Percentiles rank a stretch among this genome's conserved stretches.
Conservation (phyloP, 2,113 vertebrate species). For the Plecturocebus donacophilus region DNA sequence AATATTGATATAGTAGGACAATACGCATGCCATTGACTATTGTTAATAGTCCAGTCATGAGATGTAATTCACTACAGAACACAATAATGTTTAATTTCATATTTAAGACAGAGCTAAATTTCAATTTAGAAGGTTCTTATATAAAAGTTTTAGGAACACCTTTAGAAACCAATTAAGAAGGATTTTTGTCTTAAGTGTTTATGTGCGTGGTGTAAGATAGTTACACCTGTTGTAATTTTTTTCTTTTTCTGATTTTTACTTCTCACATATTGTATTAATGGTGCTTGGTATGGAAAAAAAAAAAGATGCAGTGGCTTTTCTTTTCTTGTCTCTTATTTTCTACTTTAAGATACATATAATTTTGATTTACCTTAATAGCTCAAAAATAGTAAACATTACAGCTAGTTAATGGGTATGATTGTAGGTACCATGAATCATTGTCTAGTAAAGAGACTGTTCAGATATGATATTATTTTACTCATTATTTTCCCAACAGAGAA, state of each 20-base stretch:
- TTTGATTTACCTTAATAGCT: neutral
- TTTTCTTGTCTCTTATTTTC: neutral
- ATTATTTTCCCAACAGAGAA: neutral
- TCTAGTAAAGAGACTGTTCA: neutral
- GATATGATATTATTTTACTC: neutral
- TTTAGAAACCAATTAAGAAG: slow-evolving; percentile 41
- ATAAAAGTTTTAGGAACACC: slow-evolving; percentile 5
- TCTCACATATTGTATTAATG: neutral
- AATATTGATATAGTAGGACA: neutral
- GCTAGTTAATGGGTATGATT: neutral
- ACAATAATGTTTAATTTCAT: slow-evolving; percentile 19
- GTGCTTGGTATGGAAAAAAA: neutral
- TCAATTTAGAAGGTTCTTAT: slow-evolving; percentile 1
- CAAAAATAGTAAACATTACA: neutral
- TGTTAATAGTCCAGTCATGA: neutral
- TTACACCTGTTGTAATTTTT: slow-evolving; percentile 12
- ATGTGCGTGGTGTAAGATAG: neutral
- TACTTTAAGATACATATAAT: neutral
- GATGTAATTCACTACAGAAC: neutral
- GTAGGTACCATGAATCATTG: neutral
- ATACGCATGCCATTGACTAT: neutral
- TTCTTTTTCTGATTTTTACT: neutral
- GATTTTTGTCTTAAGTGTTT: slow-evolving; percentile 22
- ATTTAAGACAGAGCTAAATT: slow-evolving; percentile 40
- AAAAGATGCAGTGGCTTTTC: neutral